Percentiles rank a stretch among this genome's conserved stretches.
Evolutionary conservation across 1,140 invertebrate genomes (phyloP).

Genomic region (Parasteatoda tepidariorum): DNA sequence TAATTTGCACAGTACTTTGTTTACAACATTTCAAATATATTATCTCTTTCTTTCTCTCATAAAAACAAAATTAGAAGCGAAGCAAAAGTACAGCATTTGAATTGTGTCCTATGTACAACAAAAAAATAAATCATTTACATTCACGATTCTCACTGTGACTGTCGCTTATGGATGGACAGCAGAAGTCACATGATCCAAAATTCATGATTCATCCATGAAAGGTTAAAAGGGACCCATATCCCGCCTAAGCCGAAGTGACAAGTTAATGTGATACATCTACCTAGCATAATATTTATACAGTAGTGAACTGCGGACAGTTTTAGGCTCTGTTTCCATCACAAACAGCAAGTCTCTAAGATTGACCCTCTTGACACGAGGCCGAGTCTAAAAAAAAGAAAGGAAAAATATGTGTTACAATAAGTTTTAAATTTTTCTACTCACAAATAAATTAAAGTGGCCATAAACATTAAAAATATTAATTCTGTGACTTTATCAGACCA

Average conservation of each 20-base stretch:
- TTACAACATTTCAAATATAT: neutral
- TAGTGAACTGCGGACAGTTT: slow-evolving; percentile 76
- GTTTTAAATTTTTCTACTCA: too few species aligned
- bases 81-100: neutral
- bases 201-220: neutral
- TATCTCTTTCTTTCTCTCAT: neutral
- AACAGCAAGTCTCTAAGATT: slow-evolving; percentile 90
- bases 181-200: neutral
- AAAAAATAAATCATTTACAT: too few species aligned
- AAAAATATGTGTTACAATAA: too few species aligned
- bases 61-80: neutral
- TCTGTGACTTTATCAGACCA: too few species aligned
- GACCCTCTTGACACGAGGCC: slow-evolving; percentile 88
- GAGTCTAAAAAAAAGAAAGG: slow-evolving; percentile 66
- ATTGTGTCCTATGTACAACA: neutral
- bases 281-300: slow-evolving; percentile 62
- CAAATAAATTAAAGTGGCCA: too few species aligned
- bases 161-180: neutral
- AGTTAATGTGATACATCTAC: slow-evolving; percentile 26
- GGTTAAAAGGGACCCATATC: neutral
- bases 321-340: slow-evolving; percentile 89
- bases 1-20: neutral
- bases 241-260: neutral
- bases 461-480: too few species aligned
- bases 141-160: neutral